phyloP scores from a whole-genome alignment of 2,888 invertebrate genomes.

The Dyspetes luteomarginatus region DNA sequence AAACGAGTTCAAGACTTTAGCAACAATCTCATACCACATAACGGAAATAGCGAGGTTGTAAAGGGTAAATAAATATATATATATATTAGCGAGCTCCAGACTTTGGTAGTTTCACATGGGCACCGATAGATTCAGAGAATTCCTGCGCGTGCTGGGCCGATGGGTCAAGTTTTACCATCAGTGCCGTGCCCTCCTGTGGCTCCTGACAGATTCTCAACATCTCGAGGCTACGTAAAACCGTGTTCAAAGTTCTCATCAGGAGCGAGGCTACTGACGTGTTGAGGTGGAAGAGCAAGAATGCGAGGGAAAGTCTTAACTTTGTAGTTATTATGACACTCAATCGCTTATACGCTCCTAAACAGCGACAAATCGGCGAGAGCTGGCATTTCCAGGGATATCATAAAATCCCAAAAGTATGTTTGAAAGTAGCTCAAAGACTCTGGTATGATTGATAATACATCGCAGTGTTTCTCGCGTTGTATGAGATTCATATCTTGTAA shows the following conservation, averaged over 20 bases:
- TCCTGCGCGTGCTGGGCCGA: constrained; percentile 17
- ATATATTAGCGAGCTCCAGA: background rate
- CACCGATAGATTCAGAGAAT: constrained; percentile 5
- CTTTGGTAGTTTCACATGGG: no score
- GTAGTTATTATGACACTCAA: constrained; percentile 53
- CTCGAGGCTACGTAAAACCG: no score
- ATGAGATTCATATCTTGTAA: background rate
- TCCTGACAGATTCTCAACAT: constrained; percentile 53
- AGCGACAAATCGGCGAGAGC: constrained; percentile 38
- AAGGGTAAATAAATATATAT: background rate
- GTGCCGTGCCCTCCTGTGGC: no score
- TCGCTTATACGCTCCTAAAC: constrained; percentile 54
- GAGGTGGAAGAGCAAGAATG: constrained; percentile 1
- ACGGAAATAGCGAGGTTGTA: background rate
- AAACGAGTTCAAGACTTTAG: no score
- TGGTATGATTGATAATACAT: background rate
- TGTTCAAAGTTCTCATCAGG: background rate
- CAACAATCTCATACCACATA: no score
- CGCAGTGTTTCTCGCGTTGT: background rate
- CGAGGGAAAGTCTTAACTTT: background rate
- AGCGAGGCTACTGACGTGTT: constrained; percentile 15
- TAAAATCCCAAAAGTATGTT: constrained; percentile 36
- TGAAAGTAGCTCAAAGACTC: background rate
- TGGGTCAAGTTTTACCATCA: constrained; percentile 47
- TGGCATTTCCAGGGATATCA: constrained; percentile 21